Conservation (phyloP, 2,113 vertebrate species). For the Bujurquina vittata region DNA sequence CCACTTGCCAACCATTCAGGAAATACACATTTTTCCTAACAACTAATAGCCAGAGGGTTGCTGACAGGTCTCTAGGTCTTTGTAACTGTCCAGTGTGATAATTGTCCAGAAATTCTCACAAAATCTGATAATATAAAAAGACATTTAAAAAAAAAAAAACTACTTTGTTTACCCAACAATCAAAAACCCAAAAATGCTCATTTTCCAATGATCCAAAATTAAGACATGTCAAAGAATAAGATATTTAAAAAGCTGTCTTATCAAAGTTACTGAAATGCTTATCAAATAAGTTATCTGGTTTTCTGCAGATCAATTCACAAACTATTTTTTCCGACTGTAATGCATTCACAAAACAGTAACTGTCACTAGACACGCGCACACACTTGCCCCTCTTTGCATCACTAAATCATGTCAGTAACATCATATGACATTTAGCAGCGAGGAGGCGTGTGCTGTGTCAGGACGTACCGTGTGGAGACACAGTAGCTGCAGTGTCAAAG, state of each 20-base stretch:
- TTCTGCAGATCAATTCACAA: too few relatives aligned
- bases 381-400: not conserved
- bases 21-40: too few relatives aligned
- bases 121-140: too few relatives aligned
- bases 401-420: slow-evolving; percentile 18
- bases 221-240: too few relatives aligned
- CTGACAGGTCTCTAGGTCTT: too few relatives aligned
- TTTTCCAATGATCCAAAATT: not conserved
- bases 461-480: slow-evolving; percentile 40
- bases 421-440: slow-evolving; percentile 53
- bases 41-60: too few relatives aligned
- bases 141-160: too few relatives aligned
- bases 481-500: slow-evolving; percentile 48
- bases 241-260: not conserved
- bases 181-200: not conserved
- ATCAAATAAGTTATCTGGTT: fast-evolving
- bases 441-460: slow-evolving; percentile 61
- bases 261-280: not conserved
- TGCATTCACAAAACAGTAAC: not conserved
- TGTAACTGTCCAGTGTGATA: too few relatives aligned
- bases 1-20: too few relatives aligned
- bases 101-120: too few relatives aligned
- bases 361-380: not conserved
- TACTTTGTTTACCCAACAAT: not conserved
- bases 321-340: not conserved